Conservation (phyloP, 2,797 vertebrate species). For the Sphenodon punctatus region DNA sequence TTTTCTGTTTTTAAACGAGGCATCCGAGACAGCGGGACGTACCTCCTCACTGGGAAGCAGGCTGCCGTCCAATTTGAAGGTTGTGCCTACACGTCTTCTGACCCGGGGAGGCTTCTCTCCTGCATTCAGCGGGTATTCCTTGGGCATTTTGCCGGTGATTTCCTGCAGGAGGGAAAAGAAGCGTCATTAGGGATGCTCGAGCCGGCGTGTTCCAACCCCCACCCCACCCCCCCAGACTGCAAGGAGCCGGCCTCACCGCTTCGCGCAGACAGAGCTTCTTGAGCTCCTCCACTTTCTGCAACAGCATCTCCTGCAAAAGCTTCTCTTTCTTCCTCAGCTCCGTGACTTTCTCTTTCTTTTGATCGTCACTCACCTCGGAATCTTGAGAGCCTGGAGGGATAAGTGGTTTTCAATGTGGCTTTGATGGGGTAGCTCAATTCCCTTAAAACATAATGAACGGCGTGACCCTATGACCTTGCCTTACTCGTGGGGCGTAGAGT, state of each 20-base stretch:
- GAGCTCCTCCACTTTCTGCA: constrained; percentile 89
- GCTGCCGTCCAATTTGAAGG: constrained; percentile 90
- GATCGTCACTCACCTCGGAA: constrained; percentile 90
- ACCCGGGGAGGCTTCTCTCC: constrained; percentile 90
- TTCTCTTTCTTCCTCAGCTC: constrained; percentile 94
- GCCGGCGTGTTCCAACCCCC: background rate
- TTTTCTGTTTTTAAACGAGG: background rate
- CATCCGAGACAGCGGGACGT: background rate
- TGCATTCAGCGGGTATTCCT: constrained; percentile 88
- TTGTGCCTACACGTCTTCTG: constrained; percentile 86
- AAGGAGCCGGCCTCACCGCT: constrained; percentile 81
- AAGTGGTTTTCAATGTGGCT: background rate
- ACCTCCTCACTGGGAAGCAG: constrained; percentile 88
- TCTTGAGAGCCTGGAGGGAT: constrained; percentile 87
- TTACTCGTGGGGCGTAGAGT: too few relatives aligned
- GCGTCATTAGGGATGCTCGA: background rate
- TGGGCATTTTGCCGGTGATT: constrained; percentile 90
- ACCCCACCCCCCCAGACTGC: fast-evolving
- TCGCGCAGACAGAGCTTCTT: constrained; percentile 94
- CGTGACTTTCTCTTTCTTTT: constrained; percentile 91
- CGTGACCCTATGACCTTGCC: too few relatives aligned
- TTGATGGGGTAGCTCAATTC: background rate
- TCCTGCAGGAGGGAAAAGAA: constrained; percentile 78
- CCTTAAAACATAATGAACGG: background rate
- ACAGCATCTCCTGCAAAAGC: constrained; percentile 85